phyloP scores from a whole-genome alignment of 2,888 invertebrate genomes.

The Nomada lathburiana region DNA sequence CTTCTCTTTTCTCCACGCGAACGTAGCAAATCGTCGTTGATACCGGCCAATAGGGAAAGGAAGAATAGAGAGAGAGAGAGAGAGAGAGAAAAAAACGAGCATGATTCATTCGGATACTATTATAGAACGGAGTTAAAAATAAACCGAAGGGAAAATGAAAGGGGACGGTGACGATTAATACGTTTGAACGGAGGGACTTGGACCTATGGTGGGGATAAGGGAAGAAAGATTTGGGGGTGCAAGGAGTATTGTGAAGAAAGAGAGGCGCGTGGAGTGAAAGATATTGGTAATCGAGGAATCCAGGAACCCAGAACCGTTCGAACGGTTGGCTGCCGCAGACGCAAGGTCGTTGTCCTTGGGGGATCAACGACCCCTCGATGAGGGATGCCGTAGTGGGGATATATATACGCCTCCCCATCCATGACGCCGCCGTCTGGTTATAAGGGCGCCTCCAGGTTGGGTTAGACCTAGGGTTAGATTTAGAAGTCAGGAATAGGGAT shows the following conservation, averaged over 20 bases:
- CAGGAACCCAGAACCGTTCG: slow-evolving; percentile 82
- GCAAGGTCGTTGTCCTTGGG: slow-evolving; percentile 85
- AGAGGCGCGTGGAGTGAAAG: slow-evolving; percentile 70
- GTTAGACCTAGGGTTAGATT: slow-evolving; percentile 74
- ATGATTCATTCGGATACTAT: neutral
- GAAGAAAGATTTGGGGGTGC: slow-evolving; percentile 56
- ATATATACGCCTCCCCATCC: slow-evolving; percentile 75
- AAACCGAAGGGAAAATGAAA: slow-evolving; percentile 68
- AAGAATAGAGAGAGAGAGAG: neutral
- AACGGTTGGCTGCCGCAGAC: slow-evolving; percentile 80
- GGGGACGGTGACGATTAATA: slow-evolving; percentile 48
- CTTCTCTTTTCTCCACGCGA: neutral
- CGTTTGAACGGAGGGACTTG: slow-evolving; percentile 1
- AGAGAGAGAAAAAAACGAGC: slow-evolving; percentile 15
- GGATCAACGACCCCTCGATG: slow-evolving; percentile 84
- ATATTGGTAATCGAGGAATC: slow-evolving; percentile 83
- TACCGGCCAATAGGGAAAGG: slow-evolving; percentile 29
- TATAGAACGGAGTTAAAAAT: slow-evolving; percentile 31
- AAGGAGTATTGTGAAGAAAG: slow-evolving; percentile 40
- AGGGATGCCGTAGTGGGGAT: slow-evolving; percentile 75
- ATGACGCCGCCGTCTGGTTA: slow-evolving; percentile 73
- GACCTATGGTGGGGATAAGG: slow-evolving; percentile 23
- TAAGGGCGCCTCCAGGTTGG: slow-evolving; percentile 74
- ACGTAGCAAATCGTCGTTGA: slow-evolving; percentile 53
- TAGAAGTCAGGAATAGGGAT: slow-evolving; percentile 71